Conservation (phyloP, 1,140 invertebrate species). For the Polyergus mexicanus region DNA sequence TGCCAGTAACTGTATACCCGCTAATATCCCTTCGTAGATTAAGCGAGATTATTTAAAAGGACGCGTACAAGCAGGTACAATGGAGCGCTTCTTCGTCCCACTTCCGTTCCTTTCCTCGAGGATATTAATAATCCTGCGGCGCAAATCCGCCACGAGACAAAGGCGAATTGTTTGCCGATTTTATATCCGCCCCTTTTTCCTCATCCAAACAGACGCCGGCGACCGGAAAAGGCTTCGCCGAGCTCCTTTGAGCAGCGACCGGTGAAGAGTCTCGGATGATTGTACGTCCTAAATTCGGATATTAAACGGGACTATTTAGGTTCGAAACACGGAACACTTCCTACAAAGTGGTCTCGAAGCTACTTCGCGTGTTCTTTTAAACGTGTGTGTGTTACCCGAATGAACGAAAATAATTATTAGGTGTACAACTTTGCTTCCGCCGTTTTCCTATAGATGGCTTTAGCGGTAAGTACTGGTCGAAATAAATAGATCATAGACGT, state of each 20-base stretch:
- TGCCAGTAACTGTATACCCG: constrained; percentile 42
- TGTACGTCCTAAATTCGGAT: background rate
- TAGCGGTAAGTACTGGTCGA: too few species aligned
- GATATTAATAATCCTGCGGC: constrained; percentile 12
- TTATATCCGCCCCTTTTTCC: background rate
- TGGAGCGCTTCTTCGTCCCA: background rate
- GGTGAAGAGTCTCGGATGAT: constrained; percentile 10
- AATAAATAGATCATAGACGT: too few species aligned
- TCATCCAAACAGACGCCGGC: background rate
- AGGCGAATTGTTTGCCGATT: constrained; percentile 41
- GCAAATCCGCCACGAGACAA: background rate
- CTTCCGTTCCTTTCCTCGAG: constrained; percentile 29
- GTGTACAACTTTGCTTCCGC: too few species aligned
- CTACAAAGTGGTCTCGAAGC: constrained; percentile 13
- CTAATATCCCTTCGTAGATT: constrained; percentile 48
- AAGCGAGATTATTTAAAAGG: constrained; percentile 42
- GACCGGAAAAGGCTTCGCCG: background rate
- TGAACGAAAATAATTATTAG: constrained; percentile 9
- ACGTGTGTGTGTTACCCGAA: background rate
- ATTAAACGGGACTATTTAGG: constrained; percentile 43
- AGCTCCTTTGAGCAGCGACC: background rate
- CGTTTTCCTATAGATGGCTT: too few species aligned
- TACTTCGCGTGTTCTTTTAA: background rate
- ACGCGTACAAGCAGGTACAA: background rate
- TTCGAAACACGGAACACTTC: background rate